Conservation (phyloP, 2,113 vertebrate genomes). For the Tiliqua scincoides region DNA sequence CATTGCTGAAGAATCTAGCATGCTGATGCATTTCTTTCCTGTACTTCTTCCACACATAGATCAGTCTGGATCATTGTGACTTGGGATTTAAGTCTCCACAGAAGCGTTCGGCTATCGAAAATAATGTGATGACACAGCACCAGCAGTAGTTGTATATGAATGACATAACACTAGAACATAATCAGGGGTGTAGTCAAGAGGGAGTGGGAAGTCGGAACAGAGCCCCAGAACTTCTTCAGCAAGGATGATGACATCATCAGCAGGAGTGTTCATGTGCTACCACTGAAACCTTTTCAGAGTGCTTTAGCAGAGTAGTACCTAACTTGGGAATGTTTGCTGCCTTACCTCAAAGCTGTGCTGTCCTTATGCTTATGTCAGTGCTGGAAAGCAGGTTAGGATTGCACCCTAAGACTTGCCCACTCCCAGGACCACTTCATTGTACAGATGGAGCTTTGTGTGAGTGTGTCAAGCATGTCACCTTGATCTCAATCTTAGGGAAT, state of each 20-base stretch:
- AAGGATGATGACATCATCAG: background rate
- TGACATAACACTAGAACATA: background rate
- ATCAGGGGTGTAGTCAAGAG: too few relatives aligned
- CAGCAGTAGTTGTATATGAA: background rate
- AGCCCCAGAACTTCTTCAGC: too few relatives aligned
- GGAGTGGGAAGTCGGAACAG: too few relatives aligned
- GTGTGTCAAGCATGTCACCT: background rate
- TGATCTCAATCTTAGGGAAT: background rate
- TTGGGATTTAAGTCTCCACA: background rate
- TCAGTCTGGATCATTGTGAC: background rate
- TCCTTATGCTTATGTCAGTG: too few relatives aligned
- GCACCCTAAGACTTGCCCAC: too few relatives aligned
- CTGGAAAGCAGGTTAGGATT: too few relatives aligned
- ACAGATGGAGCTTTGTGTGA: background rate
- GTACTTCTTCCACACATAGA: background rate
- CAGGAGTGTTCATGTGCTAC: too few relatives aligned
- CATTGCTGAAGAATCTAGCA: background rate
- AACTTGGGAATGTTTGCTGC: too few relatives aligned
- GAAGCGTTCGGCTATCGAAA: background rate
- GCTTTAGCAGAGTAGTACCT: too few relatives aligned
- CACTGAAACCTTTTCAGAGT: too few relatives aligned
- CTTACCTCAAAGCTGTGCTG: too few relatives aligned
- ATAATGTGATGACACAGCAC: background rate
- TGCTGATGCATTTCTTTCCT: background rate
- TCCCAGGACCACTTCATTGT: background rate